phyloP scores from a whole-genome alignment of 1,140 invertebrate genomes.

The Drosophila kurseongensis region DNA sequence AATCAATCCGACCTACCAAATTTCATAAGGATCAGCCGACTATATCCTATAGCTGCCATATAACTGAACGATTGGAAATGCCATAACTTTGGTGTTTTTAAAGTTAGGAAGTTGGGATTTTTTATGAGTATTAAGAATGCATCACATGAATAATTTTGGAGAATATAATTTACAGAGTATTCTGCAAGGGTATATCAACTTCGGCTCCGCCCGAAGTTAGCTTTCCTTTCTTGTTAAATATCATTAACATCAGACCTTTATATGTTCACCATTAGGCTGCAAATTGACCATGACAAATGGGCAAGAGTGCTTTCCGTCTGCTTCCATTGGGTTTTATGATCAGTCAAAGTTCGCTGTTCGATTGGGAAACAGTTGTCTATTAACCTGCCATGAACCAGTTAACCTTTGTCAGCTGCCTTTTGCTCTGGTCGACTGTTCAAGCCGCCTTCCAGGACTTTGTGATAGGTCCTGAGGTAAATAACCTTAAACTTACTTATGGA shows the following conservation, averaged over 20 bases:
- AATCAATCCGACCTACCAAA: no score
- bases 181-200: no score
- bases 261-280: constrained; percentile 10
- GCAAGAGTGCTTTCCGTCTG: background rate
- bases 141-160: no score
- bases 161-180: no score
- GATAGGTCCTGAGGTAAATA: constrained; percentile 36
- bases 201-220: no score
- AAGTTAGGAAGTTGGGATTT: no score
- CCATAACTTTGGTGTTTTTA: no score
- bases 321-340: background rate
- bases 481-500: background rate
- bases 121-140: no score
- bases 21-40: no score
- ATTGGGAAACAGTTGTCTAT: constrained; percentile 1
- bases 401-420: constrained; percentile 25
- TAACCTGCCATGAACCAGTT: constrained; percentile 33
- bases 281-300: constrained; percentile 54
- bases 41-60: no score
- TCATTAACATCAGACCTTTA: constrained; percentile 2
- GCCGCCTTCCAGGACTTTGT: constrained; percentile 71
- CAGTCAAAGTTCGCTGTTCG: constrained; percentile 55
- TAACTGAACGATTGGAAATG: no score
- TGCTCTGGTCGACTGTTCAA: constrained; percentile 4
- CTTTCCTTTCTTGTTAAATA: no score